These are phyloP conservation scores for Pterocles burchelli DNA, from an alignment of 2,113 vertebrate species.

Conservation along the genomic window DNA sequence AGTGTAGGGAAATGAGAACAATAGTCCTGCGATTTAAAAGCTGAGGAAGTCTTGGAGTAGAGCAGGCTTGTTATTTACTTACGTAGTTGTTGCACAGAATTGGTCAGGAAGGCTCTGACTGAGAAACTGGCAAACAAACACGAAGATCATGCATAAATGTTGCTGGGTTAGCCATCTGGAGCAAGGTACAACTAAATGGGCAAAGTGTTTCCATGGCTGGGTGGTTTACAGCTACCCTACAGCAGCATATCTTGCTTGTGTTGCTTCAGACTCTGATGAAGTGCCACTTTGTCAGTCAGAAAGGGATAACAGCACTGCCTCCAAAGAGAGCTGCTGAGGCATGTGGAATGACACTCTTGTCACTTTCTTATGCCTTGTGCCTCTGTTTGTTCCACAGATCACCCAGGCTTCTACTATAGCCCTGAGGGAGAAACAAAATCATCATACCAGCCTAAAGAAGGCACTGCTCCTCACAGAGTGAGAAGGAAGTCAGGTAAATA, in stretches of 20 bases:
- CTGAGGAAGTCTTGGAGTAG: neutral
- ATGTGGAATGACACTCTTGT: neutral
- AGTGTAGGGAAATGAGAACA: neutral
- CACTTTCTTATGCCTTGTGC: neutral
- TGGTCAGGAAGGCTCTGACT: neutral
- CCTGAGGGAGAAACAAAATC: constrained; percentile 83
- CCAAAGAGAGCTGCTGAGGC: neutral
- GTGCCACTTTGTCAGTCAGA: neutral
- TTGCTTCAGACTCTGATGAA: neutral
- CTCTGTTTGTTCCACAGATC: constrained; percentile 77
- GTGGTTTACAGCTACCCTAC: neutral
- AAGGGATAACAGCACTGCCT: neutral
- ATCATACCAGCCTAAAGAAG: constrained; percentile 78
- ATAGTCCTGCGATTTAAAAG: neutral
- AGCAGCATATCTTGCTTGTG: neutral
- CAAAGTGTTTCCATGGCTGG: neutral
- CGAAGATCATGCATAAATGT: neutral
- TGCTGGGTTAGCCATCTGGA: neutral
- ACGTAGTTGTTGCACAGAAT: neutral
- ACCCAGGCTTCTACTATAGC: constrained; percentile 90
- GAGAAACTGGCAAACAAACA: neutral
- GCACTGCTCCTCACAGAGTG: constrained; percentile 80
- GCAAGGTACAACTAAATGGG: neutral
- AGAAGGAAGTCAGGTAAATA: constrained; percentile 90
- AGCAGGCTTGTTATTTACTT: neutral